Evolutionary conservation across 92 coral and sea anemone genomes (phyloP).

Genomic region (Blastomussa wellsi): DNA sequence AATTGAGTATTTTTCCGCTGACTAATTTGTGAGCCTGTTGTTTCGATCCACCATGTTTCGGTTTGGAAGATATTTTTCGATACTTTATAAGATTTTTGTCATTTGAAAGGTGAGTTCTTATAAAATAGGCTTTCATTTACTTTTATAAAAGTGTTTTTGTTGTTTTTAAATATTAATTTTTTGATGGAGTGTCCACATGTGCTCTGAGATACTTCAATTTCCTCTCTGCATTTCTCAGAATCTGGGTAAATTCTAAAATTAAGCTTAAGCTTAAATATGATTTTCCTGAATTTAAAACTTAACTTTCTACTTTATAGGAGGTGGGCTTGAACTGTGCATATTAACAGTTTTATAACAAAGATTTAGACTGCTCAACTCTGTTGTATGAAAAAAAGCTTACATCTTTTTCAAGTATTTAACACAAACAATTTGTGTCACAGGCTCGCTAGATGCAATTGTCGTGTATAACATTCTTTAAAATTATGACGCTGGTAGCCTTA

Average conservation of each 20-base stretch:
- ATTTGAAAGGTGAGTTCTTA: constrained; percentile 8
- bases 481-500: not conserved
- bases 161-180: not conserved
- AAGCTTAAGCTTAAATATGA: too few relatives aligned
- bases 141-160: not conserved
- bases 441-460: not conserved
- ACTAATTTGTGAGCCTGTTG: constrained; percentile 18
- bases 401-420: too few relatives aligned
- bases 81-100: not conserved
- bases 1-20: constrained; percentile 38
- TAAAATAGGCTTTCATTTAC: not conserved
- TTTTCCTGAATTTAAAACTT: too few relatives aligned
- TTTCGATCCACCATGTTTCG: constrained; percentile 12
- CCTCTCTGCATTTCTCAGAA: too few relatives aligned
- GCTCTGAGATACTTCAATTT: not conserved
- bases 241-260: too few relatives aligned
- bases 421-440: too few relatives aligned
- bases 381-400: too few relatives aligned
- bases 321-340: too few relatives aligned
- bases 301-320: too few relatives aligned
- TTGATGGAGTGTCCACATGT: not conserved
- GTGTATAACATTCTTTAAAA: not conserved
- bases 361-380: too few relatives aligned
- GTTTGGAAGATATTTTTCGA: not conserved
- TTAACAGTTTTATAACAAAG: too few relatives aligned